phyloP scores from a whole-genome alignment of 2,113 vertebrate species.

The Dasyprocta punctata region DNA sequence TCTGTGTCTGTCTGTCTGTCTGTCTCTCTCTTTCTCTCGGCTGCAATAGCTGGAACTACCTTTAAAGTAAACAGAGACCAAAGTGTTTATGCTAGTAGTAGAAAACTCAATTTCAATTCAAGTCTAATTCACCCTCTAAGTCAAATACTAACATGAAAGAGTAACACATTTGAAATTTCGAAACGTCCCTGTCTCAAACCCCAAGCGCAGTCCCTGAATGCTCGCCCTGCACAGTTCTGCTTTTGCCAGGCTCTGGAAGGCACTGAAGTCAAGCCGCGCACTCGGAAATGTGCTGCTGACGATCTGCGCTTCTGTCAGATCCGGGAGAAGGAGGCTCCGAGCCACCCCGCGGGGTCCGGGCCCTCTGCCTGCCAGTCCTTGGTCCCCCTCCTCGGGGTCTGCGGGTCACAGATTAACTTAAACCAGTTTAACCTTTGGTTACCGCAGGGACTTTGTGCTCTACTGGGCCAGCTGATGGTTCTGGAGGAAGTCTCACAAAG shows the following conservation, averaged over 20 bases:
- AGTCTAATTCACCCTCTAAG: background rate
- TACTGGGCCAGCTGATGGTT: too few relatives aligned
- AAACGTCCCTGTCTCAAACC: slow-evolving; percentile 61
- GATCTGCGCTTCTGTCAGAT: too few relatives aligned
- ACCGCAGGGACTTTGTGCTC: too few relatives aligned
- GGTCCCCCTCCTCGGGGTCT: background rate
- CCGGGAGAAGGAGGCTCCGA: slow-evolving; percentile 80
- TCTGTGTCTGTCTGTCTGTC: background rate
- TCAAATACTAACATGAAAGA: slow-evolving; percentile 41
- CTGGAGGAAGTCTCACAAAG: too few relatives aligned
- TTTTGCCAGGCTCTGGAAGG: slow-evolving; percentile 80
- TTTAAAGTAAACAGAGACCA: background rate
- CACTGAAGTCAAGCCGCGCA: slow-evolving; percentile 79
- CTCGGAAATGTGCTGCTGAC: slow-evolving; percentile 85
- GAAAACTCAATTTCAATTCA: slow-evolving; percentile 32
- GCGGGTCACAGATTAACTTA: too few relatives aligned
- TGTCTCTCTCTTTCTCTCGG: background rate
- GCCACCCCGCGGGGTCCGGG: slow-evolving; percentile 50
- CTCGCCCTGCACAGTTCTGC: slow-evolving; percentile 76
- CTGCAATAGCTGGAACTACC: background rate
- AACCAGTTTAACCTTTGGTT: too few relatives aligned
- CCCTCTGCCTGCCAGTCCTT: background rate
- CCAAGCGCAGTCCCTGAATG: background rate
- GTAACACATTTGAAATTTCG: slow-evolving; percentile 54
- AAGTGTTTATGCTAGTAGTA: background rate